These are phyloP conservation scores for Acleris emargana DNA, from an alignment of 2,888 invertebrate genomes.

Conservation along the genomic window DNA sequence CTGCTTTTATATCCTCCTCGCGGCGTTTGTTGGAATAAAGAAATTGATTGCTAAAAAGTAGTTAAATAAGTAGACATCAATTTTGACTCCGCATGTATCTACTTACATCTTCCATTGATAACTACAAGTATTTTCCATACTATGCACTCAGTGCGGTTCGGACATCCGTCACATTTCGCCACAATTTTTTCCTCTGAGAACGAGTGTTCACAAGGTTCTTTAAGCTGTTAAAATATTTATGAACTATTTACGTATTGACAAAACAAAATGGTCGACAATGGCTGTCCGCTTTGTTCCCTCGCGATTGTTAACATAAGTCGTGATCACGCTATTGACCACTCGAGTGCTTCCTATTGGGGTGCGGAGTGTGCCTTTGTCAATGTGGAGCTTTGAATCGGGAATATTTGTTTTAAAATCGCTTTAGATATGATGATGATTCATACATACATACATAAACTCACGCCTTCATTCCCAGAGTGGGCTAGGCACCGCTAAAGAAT, in stretches of 20 bases:
- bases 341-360: constrained; percentile 61
- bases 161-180: constrained; percentile 34
- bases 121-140: neutral
- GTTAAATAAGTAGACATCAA: too few species aligned
- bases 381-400: constrained; percentile 14
- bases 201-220: constrained; percentile 54
- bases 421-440: neutral
- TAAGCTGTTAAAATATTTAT: constrained; percentile 78
- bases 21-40: too few species aligned
- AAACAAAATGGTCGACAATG: constrained; percentile 73
- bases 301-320: constrained; percentile 48
- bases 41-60: too few species aligned
- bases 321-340: constrained; percentile 68
- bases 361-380: constrained; percentile 15
- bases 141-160: constrained; percentile 15
- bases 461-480: too few species aligned
- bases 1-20: too few species aligned
- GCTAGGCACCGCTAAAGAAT: too few species aligned
- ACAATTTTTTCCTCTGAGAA: constrained; percentile 28
- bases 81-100: too few species aligned
- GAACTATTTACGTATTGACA: constrained; percentile 75
- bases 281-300: constrained; percentile 57
- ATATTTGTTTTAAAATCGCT: constrained; percentile 34
- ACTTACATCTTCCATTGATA: neutral
- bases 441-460: too few species aligned